Conservation (phyloP, 1,140 invertebrate species). For the Drosophila repleta region DNA sequence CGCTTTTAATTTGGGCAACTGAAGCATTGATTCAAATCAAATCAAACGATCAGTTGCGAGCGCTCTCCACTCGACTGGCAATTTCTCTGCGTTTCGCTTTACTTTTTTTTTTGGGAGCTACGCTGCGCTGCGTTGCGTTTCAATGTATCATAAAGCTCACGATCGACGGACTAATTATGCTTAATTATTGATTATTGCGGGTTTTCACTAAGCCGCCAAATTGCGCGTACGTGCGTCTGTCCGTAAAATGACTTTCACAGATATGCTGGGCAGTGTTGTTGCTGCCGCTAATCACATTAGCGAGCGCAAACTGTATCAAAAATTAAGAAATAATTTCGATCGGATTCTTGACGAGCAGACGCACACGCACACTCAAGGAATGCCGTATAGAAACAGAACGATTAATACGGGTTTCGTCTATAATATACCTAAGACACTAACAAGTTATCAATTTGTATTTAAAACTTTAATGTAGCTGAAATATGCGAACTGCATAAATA, state of each 20-base stretch:
- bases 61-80: neutral
- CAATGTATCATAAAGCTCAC: conserved; percentile 62
- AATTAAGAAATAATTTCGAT: conserved; percentile 6
- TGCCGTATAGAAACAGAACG: neutral
- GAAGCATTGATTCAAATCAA: conserved; percentile 30
- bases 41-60: conserved; percentile 49
- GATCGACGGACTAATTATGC: conserved; percentile 68
- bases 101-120: neutral
- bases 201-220: conserved; percentile 74
- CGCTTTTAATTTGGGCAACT: conserved; percentile 65
- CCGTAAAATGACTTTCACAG: conserved; percentile 66
- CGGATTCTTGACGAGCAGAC: neutral
- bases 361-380: neutral
- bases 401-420: neutral
- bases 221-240: conserved; percentile 68
- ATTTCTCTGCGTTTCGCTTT: neutral
- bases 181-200: conserved; percentile 78
- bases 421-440: too few relatives aligned
- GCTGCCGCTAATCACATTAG: neutral
- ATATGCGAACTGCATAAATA: too few relatives aligned
- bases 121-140: conserved; percentile 61
- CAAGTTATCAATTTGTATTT: too few relatives aligned
- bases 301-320: conserved; percentile 8
- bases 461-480: neutral
- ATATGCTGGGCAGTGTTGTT: conserved; percentile 13